Evolutionary conservation across 1,140 invertebrate genomes (phyloP).

Genomic region (Conopomorpha cramerella): DNA sequence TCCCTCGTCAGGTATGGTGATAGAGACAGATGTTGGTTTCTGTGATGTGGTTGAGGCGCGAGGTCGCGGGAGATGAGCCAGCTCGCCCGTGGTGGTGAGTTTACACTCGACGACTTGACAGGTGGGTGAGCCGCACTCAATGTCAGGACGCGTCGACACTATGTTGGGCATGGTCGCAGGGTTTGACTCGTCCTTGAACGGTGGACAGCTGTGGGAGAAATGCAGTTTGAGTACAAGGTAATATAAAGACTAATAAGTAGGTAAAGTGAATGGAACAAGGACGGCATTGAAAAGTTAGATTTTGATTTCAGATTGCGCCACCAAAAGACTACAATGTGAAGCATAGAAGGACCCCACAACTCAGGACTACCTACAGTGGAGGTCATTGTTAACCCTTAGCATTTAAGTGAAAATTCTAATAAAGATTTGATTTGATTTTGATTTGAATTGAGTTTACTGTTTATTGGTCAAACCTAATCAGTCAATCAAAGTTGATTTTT

Average conservation of each 20-base stretch:
- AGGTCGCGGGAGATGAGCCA: constrained; percentile 22
- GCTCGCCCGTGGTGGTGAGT: constrained; percentile 47
- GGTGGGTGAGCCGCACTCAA: constrained; percentile 38
- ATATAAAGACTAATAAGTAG: neutral
- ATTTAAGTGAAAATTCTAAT: no score
- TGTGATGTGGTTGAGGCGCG: constrained; percentile 12
- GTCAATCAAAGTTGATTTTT: no score
- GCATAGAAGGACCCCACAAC: no score
- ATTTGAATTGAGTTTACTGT: no score
- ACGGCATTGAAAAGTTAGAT: no score
- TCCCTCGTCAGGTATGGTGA: constrained; percentile 61
- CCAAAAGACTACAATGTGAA: no score
- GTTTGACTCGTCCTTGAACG: constrained; percentile 43
- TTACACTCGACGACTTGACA: constrained; percentile 53
- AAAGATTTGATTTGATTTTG: no score
- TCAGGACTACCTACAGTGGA: no score
- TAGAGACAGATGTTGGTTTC: constrained; percentile 38
- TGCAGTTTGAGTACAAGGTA: neutral
- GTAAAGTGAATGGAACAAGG: neutral
- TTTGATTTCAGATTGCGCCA: no score
- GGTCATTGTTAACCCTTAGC: no score
- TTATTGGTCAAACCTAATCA: no score
- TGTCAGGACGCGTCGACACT: constrained; percentile 26
- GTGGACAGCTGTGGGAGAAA: constrained; percentile 29
- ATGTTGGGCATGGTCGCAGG: constrained; percentile 35